phyloP scores from a whole-genome alignment of 2,888 invertebrate genomes.

The Mimachlamys varia region DNA sequence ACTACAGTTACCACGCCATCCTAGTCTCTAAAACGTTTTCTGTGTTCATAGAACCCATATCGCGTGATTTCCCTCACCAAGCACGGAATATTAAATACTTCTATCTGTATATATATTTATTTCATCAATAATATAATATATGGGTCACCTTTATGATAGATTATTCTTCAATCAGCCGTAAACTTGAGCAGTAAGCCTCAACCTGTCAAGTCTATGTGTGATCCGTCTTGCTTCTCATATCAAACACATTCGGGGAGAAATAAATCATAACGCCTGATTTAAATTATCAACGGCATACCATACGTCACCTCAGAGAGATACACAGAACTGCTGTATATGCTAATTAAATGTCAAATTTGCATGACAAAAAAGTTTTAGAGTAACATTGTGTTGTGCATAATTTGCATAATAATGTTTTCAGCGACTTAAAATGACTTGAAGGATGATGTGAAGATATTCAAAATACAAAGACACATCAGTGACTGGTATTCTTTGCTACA shows the following conservation, averaged over 20 bases:
- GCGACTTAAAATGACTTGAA: neutral
- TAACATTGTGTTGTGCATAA: constrained; percentile 18
- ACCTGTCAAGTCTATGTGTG: neutral
- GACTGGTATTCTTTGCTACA: no score
- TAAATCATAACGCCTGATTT: neutral
- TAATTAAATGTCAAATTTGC: neutral
- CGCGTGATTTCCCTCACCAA: no score
- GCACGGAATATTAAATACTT: no score
- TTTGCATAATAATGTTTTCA: neutral
- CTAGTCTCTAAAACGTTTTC: neutral
- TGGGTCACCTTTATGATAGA: neutral
- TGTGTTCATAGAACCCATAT: neutral
- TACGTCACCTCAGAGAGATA: neutral
- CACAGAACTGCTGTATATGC: neutral
- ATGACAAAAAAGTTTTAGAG: neutral
- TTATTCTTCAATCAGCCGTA: neutral
- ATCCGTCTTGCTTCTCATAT: neutral
- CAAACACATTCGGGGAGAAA: neutral
- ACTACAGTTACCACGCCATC: neutral
- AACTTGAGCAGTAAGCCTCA: neutral
- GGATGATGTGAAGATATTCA: neutral
- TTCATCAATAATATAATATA: neutral
- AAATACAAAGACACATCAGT: no score
- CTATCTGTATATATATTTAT: neutral
- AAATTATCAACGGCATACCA: neutral